Evolutionary conservation across 2,888 invertebrate genomes (phyloP), one percentile per base, ranked within the genome.

Genomic region (Halictus quadricinctus): DNA sequence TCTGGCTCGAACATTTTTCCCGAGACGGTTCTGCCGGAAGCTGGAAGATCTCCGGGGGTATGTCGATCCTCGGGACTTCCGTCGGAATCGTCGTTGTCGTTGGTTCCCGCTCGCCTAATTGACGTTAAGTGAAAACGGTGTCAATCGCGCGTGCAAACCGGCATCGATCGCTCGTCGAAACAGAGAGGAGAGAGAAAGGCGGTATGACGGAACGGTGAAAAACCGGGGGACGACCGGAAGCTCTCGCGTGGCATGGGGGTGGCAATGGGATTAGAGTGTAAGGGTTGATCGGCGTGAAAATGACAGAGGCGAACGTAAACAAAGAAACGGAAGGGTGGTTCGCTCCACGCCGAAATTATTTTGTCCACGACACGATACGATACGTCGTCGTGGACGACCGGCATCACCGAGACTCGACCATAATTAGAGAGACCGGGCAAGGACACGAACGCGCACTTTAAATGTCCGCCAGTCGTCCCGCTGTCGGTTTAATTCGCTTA

Each of bases 401-500:
- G 77, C 86, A 76, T 41, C 87, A 36, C 88, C 84, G 87, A 88
- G 91, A 88, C 36, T 36, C 82, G 87, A 84, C 76, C 84, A 89
- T 93, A 93, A 93, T 93, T 93, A 93, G 91, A 80, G 86, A 72
- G 88, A 91, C 93, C 91, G 91, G 93, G 93, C 93, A 90, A 92
- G 92, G 92, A 93, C 93, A 93, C 88, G 93, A 88, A 89, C 90
- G 85, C 91, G 93, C 93, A 93, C 93, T 93, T 93, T 92, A 93
- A 93, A 93, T 91, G 93, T 93, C 93, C 88, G 90, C 90, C 90
- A 87, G 88, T 79, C 89, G 88, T 90, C 90, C 79, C 41, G 66
- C 85, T 76, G 83, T 79, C 76, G 88, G 88, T 88, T 90, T 84
- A 88, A 90, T 89, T 92, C 89, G 88, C 89, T 92, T 89, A 91